Evolutionary conservation across 30 jellyfish, hydroid and myxozoan species (phyloP).

Genomic region (Aurelia coerulea): DNA sequence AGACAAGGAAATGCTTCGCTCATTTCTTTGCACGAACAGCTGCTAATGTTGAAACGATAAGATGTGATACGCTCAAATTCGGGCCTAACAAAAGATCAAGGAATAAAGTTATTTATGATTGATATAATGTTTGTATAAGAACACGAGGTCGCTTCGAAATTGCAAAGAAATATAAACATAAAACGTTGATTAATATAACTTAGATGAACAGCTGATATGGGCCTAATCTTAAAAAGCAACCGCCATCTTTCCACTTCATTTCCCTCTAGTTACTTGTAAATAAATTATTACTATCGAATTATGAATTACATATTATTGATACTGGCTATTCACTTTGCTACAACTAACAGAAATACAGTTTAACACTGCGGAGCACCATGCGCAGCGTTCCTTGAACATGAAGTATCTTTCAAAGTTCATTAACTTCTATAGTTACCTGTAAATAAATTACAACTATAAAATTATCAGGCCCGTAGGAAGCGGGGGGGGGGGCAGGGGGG

Average conservation of each 20-base stretch:
- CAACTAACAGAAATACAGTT: too few relatives aligned
- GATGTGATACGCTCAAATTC: slow-evolving; percentile 1
- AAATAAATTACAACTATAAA: too few relatives aligned
- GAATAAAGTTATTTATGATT: slow-evolving; percentile 6
- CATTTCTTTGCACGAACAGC: slow-evolving; percentile 6
- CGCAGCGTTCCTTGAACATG: too few relatives aligned
- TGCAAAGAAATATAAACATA: slow-evolving; percentile 18
- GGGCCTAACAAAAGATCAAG: slow-evolving; percentile 14
- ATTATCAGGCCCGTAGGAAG: too few relatives aligned
- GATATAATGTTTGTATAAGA: slow-evolving; percentile 14
- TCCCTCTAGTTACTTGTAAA: background rate
- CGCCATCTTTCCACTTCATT: slow-evolving; percentile 5
- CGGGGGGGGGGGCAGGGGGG: too few relatives aligned
- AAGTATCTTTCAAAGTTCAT: too few relatives aligned
- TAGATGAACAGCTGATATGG: slow-evolving; percentile 37
- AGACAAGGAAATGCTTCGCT: slow-evolving; percentile 10
- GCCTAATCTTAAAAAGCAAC: background rate
- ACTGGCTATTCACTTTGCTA: too few relatives aligned
- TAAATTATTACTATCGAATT: too few relatives aligned
- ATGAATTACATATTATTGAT: too few relatives aligned
- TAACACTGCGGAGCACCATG: too few relatives aligned
- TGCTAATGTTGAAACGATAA: background rate
- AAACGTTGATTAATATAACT: slow-evolving; percentile 10
- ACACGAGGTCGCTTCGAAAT: slow-evolving; percentile 33
- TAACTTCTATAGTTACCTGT: too few relatives aligned